Percentiles rank a stretch among this genome's conserved stretches.
These are phyloP conservation scores for Bellardia bayeri DNA, from an alignment of 2,888 invertebrate genomes.

Conservation along the genomic window DNA sequence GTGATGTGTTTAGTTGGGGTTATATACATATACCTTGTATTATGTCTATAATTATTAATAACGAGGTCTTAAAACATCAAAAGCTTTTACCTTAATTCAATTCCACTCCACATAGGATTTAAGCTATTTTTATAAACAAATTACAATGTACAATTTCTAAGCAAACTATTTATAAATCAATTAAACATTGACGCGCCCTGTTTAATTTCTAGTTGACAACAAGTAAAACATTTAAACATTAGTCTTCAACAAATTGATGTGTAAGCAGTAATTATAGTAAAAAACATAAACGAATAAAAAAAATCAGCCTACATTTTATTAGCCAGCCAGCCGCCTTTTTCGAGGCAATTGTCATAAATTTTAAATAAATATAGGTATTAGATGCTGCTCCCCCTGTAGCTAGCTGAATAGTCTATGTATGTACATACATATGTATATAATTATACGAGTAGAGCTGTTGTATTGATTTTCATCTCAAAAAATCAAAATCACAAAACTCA, in stretches of 20 bases:
- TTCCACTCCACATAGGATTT: not conserved
- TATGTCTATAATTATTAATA: not conserved
- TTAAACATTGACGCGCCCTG: constrained; percentile 58
- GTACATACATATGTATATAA: too few species aligned
- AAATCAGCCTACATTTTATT: constrained; percentile 43
- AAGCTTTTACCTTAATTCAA: not conserved
- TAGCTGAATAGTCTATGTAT: too few species aligned
- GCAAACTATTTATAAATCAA: constrained; percentile 39
- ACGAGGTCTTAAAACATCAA: constrained; percentile 15
- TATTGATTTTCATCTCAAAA: not conserved
- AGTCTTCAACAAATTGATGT: not conserved
- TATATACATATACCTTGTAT: not conserved
- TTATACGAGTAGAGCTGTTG: not conserved
- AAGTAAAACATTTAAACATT: not conserved
- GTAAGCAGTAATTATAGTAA: not conserved
- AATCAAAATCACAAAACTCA: constrained; percentile 25
- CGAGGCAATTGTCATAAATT: constrained; percentile 47
- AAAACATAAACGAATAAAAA: not conserved
- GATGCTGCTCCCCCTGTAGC: constrained; percentile 3
- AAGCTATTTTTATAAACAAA: not conserved
- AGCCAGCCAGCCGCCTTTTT: constrained; percentile 37
- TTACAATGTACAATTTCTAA: constrained; percentile 3
- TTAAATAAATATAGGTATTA: not conserved
- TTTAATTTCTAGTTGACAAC: constrained; percentile 18
- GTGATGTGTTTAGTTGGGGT: not conserved